Base-by-base conservation (phyloP, 2,888 invertebrate genomes). In the Spicauda simplicius region DNA sequence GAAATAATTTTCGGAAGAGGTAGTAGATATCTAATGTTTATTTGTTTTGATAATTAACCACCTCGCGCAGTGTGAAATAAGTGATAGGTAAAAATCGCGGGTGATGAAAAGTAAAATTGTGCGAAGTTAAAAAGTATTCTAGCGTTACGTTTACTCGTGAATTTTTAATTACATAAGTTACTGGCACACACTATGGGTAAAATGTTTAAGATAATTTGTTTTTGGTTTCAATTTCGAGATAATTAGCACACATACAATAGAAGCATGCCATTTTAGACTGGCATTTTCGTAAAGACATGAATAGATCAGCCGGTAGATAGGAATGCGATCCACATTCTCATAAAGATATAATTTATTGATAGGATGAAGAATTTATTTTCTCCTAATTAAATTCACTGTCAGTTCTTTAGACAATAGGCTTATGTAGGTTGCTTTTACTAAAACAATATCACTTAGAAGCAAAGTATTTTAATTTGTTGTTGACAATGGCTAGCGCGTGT, bases 1-100 rank as follows among this genome's bases (percentile, higher is more conserved):
- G 93, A 93, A 88, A 92, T 93, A 77, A 82, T 85, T 76, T 91
- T 93, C 74, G 90, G 90, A 78, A 85, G 87, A 87, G 90, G 89
- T 86, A 77, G 73, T 82, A 79, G 79, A n/a, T n/a, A n/a, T 14
- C 10, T 41, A 41, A n/a, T n/a, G n/a, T 45, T n/a, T 78, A 45
- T 48, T 59, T 59, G 30, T 54, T 53, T 53, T 53, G 57, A 45
- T 16, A 59, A 59, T 53, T 59, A 53, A 8, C 1, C 16, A 8
- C 33, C 33, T 33, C 54, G 18, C 48, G 11, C 18, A 33, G 60
- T 60, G 64, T 64, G 56, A 57, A 50, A 41, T 50, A 5, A 0
- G 14, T 41, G 33, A 33, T 11, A 52, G 59, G 25, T 18, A n/a
- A 53, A 64, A 65, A 5, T 65, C 53, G 53, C 53, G 53, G 37